phyloP scores from a whole-genome alignment of 2,113 vertebrate species.

The Paradisaea rubra region DNA sequence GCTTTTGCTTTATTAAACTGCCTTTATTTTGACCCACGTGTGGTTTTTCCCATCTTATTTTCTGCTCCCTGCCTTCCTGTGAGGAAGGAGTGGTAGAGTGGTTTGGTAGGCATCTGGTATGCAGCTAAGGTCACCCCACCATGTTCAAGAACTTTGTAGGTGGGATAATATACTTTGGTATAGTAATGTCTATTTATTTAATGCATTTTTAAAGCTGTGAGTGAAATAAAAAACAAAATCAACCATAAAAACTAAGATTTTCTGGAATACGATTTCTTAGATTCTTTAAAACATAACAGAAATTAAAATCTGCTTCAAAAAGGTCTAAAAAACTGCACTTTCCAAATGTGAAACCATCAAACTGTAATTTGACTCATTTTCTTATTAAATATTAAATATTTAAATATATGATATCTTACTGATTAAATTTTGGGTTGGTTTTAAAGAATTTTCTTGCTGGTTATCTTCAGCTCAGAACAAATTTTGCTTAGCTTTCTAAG shows the following conservation, averaged over 20 bases:
- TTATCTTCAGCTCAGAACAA: neutral
- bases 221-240: neutral
- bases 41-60: neutral
- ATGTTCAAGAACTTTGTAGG: neutral
- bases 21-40: neutral
- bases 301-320: neutral
- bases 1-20: neutral
- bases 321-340: neutral
- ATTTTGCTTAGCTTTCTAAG: neutral
- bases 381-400: neutral
- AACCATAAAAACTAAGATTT: rapidly evolving
- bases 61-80: neutral
- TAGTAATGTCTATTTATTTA: neutral
- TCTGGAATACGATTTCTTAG: neutral
- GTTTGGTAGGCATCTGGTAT: neutral
- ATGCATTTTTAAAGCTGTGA: neutral
- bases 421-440: neutral
- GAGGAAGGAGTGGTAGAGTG: neutral
- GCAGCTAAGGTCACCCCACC: neutral
- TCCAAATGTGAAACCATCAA: neutral
- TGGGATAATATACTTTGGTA: neutral
- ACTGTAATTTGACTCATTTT: neutral
- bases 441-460: neutral
- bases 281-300: neutral
- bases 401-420: neutral